Percentiles rank a stretch among this genome's conserved stretches.
phyloP scores from a whole-genome alignment of 1,140 invertebrate genomes.

The Trigoniulus corallinus region DNA sequence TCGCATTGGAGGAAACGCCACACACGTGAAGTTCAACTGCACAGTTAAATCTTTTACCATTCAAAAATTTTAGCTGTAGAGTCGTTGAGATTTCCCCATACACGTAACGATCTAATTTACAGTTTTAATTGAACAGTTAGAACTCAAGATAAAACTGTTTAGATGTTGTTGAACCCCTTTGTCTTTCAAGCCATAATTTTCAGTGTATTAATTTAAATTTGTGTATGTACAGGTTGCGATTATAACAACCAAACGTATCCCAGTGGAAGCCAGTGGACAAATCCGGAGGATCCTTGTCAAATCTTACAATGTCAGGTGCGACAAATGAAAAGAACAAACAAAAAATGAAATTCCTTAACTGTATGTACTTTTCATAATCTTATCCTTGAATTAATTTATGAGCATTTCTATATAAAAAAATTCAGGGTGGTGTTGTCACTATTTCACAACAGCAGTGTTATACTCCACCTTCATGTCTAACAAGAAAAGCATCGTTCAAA shows the following conservation, averaged over 20 bases:
- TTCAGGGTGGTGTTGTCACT: conserved; percentile 67
- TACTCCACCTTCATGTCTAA: conserved; percentile 52
- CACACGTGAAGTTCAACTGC: too few relatives aligned
- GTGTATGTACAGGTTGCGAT: conserved; percentile 43
- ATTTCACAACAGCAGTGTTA: conserved; percentile 59
- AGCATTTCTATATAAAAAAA: conserved; percentile 19
- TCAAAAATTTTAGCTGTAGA: too few relatives aligned
- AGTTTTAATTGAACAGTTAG: too few relatives aligned
- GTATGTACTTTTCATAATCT: background rate
- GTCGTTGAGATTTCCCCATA: too few relatives aligned
- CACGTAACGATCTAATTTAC: too few relatives aligned
- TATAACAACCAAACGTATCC: conserved; percentile 48
- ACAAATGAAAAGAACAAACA: background rate
- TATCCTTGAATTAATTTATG: background rate
- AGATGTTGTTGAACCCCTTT: background rate
- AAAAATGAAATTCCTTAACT: background rate
- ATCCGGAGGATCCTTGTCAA: conserved; percentile 47
- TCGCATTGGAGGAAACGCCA: too few relatives aligned
- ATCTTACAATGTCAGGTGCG: conserved; percentile 19
- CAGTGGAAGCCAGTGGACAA: conserved; percentile 58
- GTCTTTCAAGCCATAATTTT: conserved; percentile 1
- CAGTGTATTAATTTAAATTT: background rate
- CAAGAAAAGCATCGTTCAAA: conserved; percentile 41
- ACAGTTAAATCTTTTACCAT: too few relatives aligned
- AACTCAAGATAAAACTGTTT: background rate